Percentiles rank a stretch among this genome's conserved stretches.
These are phyloP conservation scores for Habrosyne pyritoides DNA, from an alignment of 2,888 invertebrate species.

Conservation along the genomic window DNA sequence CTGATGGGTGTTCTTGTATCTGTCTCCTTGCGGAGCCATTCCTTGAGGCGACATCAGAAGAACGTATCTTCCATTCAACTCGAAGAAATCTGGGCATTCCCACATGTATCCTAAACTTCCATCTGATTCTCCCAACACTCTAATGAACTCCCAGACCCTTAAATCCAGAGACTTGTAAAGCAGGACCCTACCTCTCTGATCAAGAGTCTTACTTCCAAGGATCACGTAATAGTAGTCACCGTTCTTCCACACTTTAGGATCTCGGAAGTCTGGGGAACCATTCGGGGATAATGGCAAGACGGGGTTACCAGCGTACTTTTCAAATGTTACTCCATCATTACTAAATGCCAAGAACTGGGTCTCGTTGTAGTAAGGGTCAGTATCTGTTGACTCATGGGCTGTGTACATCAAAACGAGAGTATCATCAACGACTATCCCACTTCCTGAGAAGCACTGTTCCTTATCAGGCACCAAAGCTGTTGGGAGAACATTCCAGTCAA, in stretches of 20 bases:
- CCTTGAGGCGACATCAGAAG: conserved; percentile 77
- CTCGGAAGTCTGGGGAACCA: conserved; percentile 72
- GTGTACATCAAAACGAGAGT: conserved; percentile 70
- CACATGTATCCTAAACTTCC: conserved; percentile 74
- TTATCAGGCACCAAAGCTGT: conserved; percentile 76
- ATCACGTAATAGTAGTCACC: conserved; percentile 71
- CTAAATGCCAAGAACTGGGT: conserved; percentile 71
- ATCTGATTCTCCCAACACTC: conserved; percentile 62
- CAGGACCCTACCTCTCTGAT: conserved; percentile 62
- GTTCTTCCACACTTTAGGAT: conserved; percentile 76
- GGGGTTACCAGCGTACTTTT: conserved; percentile 70
- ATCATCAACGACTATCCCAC: conserved; percentile 67
- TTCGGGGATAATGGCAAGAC: conserved; percentile 62
- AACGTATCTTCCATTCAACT: conserved; percentile 68
- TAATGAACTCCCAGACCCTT: conserved; percentile 65
- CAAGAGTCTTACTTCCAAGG: conserved; percentile 65
- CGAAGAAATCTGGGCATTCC: conserved; percentile 82
- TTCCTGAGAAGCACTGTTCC: conserved; percentile 76
- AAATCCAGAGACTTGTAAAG: conserved; percentile 71
- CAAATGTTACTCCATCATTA: conserved; percentile 66
- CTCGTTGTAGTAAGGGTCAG: conserved; percentile 57
- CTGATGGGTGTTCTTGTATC: conserved; percentile 67
- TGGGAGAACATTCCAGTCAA: conserved; percentile 75
- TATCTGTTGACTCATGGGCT: conserved; percentile 45
- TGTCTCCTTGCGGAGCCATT: conserved; percentile 62